Conservation (phyloP, 2,113 vertebrate species). For the Andinoacara biseriatus region DNA sequence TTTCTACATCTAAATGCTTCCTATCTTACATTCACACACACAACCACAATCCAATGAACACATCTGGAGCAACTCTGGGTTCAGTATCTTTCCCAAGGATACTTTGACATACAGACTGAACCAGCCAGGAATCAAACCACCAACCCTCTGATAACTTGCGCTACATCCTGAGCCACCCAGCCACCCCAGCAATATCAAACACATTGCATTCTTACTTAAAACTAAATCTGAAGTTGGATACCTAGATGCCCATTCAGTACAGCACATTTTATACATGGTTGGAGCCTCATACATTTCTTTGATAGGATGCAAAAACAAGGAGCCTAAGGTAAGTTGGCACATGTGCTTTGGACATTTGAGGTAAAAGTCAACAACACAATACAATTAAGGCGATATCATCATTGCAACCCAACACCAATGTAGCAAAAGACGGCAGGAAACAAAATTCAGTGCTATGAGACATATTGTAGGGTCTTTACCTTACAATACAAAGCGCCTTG, state of each 20-base stretch:
- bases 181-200: conserved; percentile 26
- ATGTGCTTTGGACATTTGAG: background rate
- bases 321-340: background rate
- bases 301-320: background rate
- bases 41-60: too few species aligned
- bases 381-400: background rate
- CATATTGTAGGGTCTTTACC: too few species aligned
- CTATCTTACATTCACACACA: too few species aligned
- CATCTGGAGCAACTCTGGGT: too few species aligned
- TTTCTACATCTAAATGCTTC: too few species aligned
- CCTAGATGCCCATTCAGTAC: background rate
- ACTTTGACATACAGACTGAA: too few species aligned
- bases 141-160: too few species aligned
- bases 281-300: background rate
- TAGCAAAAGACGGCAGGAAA: background rate
- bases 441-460: background rate
- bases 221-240: conserved; percentile 3
- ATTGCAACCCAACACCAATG: background rate
- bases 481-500: too few species aligned
- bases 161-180: too few species aligned
- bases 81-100: too few species aligned
- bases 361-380: conserved; percentile 32
- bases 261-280: background rate
- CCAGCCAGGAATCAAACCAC: too few species aligned
- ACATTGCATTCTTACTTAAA: conserved; percentile 9